Conservation (phyloP, 2,888 invertebrate genomes). For the Plemyria rubiginata region DNA sequence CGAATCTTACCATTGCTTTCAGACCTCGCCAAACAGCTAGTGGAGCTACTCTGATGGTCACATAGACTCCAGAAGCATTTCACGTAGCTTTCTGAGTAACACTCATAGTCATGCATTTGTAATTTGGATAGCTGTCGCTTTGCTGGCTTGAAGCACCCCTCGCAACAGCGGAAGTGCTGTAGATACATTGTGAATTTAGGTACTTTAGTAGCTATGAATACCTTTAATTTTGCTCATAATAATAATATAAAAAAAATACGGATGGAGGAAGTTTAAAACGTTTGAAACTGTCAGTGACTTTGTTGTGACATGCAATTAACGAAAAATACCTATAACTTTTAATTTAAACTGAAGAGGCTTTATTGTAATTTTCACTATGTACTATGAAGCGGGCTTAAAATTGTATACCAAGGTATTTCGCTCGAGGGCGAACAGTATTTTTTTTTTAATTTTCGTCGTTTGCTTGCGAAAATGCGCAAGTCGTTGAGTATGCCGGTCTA, state of each 20-base stretch:
- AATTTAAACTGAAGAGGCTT: neutral
- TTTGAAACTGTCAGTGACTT: slow-evolving; percentile 4
- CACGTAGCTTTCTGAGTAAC: slow-evolving; percentile 69
- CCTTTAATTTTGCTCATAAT: slow-evolving; percentile 24
- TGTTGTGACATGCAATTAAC: slow-evolving; percentile 4
- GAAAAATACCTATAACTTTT: too few species aligned
- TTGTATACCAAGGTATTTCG: too few species aligned
- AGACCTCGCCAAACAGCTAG: slow-evolving; percentile 35
- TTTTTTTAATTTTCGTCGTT: too few species aligned
- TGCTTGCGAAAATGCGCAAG: too few species aligned
- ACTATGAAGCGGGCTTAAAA: too few species aligned
- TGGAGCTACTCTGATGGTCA: slow-evolving; percentile 61
- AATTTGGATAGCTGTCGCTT: slow-evolving; percentile 60
- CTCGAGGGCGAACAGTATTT: too few species aligned
- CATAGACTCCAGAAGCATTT: slow-evolving; percentile 76
- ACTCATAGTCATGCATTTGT: slow-evolving; percentile 62
- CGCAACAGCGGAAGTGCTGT: slow-evolving; percentile 50
- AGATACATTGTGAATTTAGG: slow-evolving; percentile 47
- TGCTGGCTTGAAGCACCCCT: slow-evolving; percentile 58
- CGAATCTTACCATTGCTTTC: slow-evolving; percentile 32
- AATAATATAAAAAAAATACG: neutral
- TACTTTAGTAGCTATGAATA: slow-evolving; percentile 1
- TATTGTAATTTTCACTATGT: too few species aligned
- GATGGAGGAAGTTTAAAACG: slow-evolving; percentile 2
- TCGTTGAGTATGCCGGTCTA: too few species aligned